A percentile compares a stretch with the other conserved stretches of the same genome.
Evolutionary conservation across 2,888 invertebrate species (phyloP).

Genomic region (Gymnoscelis rufifasciata): DNA sequence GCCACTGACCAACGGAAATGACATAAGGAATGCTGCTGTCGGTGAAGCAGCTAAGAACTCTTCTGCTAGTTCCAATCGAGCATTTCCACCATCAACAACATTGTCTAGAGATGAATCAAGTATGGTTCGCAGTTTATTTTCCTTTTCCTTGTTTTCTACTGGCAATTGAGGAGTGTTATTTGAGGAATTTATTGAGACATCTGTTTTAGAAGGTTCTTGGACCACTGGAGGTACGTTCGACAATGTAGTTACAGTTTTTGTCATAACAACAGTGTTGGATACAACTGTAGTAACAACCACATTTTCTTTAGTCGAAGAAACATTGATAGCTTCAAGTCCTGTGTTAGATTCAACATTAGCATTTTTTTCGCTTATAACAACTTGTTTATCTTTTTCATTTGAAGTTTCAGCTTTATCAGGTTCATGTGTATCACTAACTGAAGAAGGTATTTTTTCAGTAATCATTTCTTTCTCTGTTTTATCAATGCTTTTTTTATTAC

Average conservation of each 20-base stretch:
- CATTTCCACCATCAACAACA: conserved; percentile 74
- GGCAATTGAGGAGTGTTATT: conserved; percentile 30
- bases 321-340: conserved; percentile 7
- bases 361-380: conserved; percentile 7
- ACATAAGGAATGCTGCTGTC: conserved; percentile 86
- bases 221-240: conserved; percentile 20
- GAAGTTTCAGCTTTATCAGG: background rate
- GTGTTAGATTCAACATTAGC: conserved; percentile 2
- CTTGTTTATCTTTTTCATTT: conserved; percentile 5
- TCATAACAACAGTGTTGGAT: conserved; percentile 4
- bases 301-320: conserved; percentile 6
- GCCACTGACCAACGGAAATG: conserved; percentile 85
- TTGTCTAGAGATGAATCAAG: conserved; percentile 63
- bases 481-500: background rate
- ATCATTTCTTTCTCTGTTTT: conserved; percentile 8
- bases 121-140: conserved; percentile 58
- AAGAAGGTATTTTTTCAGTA: background rate
- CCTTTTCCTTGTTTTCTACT: conserved; percentile 52
- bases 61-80: conserved; percentile 77
- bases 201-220: conserved; percentile 23
- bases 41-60: conserved; percentile 81
- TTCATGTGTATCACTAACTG: background rate
- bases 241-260: conserved; percentile 12
- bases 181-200: conserved; percentile 31
- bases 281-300: conserved; percentile 4